A percentile compares a stretch with the other conserved stretches of the same genome.
These are phyloP conservation scores for Notarius quadriscutis DNA, from an alignment of 2,113 vertebrate genomes.

Conservation along the genomic window DNA sequence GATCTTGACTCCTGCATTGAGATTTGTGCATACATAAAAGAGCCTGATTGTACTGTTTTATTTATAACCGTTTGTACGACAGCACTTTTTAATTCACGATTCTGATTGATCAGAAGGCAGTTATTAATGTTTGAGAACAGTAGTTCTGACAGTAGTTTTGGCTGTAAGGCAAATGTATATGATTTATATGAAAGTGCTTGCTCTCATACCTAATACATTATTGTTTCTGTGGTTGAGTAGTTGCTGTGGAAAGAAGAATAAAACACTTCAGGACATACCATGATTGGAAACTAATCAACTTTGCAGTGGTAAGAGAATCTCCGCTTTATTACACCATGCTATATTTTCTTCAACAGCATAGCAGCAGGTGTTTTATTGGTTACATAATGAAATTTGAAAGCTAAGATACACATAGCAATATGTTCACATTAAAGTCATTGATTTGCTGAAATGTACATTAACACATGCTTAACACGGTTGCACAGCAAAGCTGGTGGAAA, in stretches of 20 bases:
- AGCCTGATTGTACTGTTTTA: not conserved
- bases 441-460: not conserved
- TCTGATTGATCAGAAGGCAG: not conserved
- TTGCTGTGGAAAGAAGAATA: not conserved
- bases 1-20: not conserved
- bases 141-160: not conserved
- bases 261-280: not conserved
- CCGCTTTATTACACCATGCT: not conserved
- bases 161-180: not conserved
- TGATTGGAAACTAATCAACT: not conserved
- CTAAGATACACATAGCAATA: not conserved
- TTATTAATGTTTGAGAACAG: not conserved
- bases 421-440: not conserved
- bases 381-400: not conserved
- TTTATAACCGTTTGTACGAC: not conserved
- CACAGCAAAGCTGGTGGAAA: not conserved
- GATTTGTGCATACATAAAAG: not conserved
- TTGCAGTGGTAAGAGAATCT: not conserved
- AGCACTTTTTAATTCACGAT: not conserved
- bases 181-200: not conserved
- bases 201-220: not conserved
- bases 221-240: not conserved
- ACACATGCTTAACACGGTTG: not conserved
- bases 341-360: not conserved
- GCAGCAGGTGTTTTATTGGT: not conserved